Conservation (phyloP, 1,140 invertebrate species). For the Brachionus rubens region DNA sequence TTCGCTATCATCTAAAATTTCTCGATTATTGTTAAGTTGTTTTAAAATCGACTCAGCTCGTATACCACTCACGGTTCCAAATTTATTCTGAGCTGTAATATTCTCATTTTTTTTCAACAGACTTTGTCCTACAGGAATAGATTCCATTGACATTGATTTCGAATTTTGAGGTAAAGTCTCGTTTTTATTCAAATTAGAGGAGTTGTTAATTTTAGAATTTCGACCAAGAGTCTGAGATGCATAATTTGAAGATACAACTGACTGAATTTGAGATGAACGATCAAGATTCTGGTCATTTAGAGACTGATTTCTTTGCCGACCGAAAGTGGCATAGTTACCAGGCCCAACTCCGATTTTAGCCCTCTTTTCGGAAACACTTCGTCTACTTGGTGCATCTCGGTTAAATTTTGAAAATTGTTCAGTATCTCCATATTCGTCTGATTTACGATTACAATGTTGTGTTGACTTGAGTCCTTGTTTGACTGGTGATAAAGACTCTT, state of each 20-base stretch:
- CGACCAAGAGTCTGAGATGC: not conserved
- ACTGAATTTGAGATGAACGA: not conserved
- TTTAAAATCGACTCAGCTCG: not conserved
- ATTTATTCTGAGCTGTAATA: not conserved
- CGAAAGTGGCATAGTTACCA: not conserved
- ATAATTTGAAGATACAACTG: not conserved
- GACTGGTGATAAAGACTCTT: not conserved
- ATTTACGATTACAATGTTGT: not conserved
- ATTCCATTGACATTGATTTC: constrained; percentile 21
- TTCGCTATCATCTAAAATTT: not conserved
- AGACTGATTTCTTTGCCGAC: constrained; percentile 1
- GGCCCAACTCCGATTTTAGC: not conserved
- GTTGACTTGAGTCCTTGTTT: not conserved
- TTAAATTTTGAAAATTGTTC: constrained; percentile 37
- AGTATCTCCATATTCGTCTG: not conserved
- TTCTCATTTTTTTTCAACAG: not conserved
- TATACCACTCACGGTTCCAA: not conserved
- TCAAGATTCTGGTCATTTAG: not conserved
- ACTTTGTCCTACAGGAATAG: constrained; percentile 10
- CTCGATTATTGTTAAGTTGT: no score
- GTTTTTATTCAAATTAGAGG: no score
- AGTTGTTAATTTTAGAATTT: not conserved
- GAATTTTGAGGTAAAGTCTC: not conserved
- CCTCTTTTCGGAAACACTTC: constrained; percentile 36
- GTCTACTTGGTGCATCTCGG: constrained; percentile 39